Percentiles rank a stretch among this genome's conserved stretches.
These are phyloP conservation scores for Diglossa cyanea DNA, from an alignment of 2,797 vertebrate genomes.

Conservation along the genomic window DNA sequence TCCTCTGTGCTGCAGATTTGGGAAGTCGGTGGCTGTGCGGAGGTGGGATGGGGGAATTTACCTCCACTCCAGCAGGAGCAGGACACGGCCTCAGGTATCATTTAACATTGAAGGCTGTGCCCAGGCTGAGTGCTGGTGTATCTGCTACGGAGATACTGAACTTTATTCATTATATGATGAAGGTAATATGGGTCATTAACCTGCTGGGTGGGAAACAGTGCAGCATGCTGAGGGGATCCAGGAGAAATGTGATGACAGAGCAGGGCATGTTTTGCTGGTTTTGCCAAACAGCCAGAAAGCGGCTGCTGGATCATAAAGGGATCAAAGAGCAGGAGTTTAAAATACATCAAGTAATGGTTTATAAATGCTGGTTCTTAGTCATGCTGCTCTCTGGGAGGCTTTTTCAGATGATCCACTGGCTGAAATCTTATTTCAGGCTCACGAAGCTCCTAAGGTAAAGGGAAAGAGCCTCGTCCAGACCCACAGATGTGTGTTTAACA, in stretches of 20 bases:
- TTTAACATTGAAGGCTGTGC: conserved; percentile 16
- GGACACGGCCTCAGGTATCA: conserved; percentile 1
- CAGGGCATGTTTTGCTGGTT: not conserved
- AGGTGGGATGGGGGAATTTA: not conserved
- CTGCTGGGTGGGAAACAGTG: conserved; percentile 13
- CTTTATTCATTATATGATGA: conserved; percentile 17
- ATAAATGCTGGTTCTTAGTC: not conserved
- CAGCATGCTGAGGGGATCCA: not conserved
- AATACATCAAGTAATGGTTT: conserved; percentile 9
- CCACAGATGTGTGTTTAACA: not conserved
- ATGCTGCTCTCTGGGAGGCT: not conserved
- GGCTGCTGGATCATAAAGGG: not conserved
- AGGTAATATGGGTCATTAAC: conserved; percentile 41
- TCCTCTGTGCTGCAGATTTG: not conserved
- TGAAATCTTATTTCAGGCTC: conserved; percentile 40
- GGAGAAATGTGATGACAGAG: conserved; percentile 35
- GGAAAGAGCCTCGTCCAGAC: not conserved
- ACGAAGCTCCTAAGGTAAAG: not conserved
- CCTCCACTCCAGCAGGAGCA: not conserved
- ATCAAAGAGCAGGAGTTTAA: conserved; percentile 40
- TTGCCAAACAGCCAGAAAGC: conserved; percentile 2
- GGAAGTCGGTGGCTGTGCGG: not conserved
- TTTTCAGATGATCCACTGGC: not conserved
- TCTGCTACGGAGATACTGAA: not conserved
- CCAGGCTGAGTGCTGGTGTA: not conserved